Conservation (phyloP, 2,888 invertebrate genomes). For the Hypercompe scribonia region DNA sequence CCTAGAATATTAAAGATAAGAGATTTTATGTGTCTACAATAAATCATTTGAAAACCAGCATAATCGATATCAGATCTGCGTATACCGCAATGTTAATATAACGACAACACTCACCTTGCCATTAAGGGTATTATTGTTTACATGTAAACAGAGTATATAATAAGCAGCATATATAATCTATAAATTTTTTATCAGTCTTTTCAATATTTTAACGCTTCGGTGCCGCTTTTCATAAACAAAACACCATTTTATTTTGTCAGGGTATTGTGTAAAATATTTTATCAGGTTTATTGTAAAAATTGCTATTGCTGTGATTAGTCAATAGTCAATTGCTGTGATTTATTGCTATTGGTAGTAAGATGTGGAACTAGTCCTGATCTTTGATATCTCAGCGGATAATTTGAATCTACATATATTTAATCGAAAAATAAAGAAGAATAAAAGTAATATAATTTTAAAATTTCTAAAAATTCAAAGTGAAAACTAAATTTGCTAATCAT, state of each 20-base stretch:
- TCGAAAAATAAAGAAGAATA: too few species aligned
- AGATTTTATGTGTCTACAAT: conserved; percentile 38
- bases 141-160: background rate
- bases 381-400: background rate
- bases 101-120: background rate
- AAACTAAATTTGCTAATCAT: conserved; percentile 1
- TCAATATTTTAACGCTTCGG: background rate
- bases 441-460: too few species aligned
- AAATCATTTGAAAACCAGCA: conserved; percentile 9
- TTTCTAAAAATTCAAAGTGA: too few species aligned
- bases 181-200: background rate
- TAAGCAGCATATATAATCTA: background rate
- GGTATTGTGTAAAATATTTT: background rate
- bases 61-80: background rate
- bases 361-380: background rate
- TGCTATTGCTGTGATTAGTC: background rate
- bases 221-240: background rate
- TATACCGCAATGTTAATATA: background rate
- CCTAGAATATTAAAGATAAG: conserved; percentile 32
- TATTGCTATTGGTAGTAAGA: background rate
- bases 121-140: background rate
- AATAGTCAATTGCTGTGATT: too few species aligned
- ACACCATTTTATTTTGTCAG: background rate
- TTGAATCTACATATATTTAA: background rate
- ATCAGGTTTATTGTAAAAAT: background rate